These are phyloP conservation scores for Synergus japonicus DNA, from an alignment of 2,888 invertebrate species.

Conservation along the genomic window DNA sequence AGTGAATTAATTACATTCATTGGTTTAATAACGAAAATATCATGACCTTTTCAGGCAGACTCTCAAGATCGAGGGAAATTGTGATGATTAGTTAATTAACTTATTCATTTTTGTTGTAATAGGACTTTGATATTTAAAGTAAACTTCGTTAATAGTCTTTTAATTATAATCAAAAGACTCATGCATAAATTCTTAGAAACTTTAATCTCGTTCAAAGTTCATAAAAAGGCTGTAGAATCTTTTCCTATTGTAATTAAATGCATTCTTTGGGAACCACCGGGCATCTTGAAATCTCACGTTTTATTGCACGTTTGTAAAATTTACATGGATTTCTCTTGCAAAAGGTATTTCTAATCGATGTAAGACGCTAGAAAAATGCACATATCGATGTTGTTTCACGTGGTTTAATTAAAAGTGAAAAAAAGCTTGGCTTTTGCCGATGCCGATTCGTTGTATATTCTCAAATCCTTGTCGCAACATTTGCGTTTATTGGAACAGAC, in stretches of 20 bases:
- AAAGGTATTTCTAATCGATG: conserved; percentile 37
- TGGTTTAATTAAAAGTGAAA: conserved; percentile 21
- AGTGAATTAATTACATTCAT: no score
- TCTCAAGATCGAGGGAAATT: no score
- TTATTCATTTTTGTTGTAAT: no score
- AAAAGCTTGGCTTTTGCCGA: background rate
- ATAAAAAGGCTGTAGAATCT: background rate
- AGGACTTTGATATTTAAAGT: no score
- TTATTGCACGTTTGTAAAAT: conserved; percentile 11
- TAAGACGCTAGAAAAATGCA: conserved; percentile 8
- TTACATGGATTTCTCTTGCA: conserved; percentile 14
- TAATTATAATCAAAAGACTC: no score
- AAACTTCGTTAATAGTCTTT: no score
- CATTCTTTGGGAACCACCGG: background rate
- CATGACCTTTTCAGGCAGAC: no score
- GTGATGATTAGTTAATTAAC: no score
- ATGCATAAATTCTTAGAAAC: no score
- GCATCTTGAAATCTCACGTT: conserved; percentile 9
- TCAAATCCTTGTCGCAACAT: conserved; percentile 1
- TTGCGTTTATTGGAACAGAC: conserved; percentile 14
- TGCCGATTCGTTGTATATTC: background rate
- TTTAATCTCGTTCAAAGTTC: background rate
- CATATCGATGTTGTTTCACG: conserved; percentile 6
- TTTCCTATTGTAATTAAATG: conserved; percentile 10
- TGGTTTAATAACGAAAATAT: no score